Evolutionary conservation across 23 tunicate genomes (phyloP), one percentile per base, ranked within the genome.

Genomic region (Corella eumyota): DNA sequence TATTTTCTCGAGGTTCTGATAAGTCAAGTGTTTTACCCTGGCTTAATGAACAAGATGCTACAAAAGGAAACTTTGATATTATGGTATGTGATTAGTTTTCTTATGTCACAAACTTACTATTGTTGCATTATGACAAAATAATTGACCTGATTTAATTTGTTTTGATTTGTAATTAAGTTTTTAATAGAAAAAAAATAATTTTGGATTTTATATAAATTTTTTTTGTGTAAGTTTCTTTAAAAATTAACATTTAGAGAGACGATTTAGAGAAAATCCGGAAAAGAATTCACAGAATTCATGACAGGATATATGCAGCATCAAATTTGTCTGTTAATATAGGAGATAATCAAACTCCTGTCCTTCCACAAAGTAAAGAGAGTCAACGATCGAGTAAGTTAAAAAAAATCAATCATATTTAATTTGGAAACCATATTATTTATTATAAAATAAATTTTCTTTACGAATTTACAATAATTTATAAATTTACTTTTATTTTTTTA

Each of bases 61-160:
- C 56, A 46, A 66, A 71, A 30, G 95, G 83, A 59, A 77, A 85
- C 61, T 85, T 85, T 77, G 95, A 85, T 49, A 82, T 82, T 4
- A 31, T 68, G 68, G 92, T 74, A 61, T 37, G 49, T 61, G 6
- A 6, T 13, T 13, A 11, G 23, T 17, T 40, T 58, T 58, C 21
- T 58, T 26, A 58, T 58, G 64, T 6, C 38, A 58, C 38, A 7
- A 53, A 20, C 36, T 51, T n/a, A 51, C 21, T 58, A 44, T 17
- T 13, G 13, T 44, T 44, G 49, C 17, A 44, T 44, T 17, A 44
- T 44, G 15, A 44, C 49, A 44, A 44, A 17, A 11, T 44, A 17
- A 11, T 11, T 17, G 13, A 11, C 13, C 13, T 11, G 49, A 13
- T 44, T 44, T 44, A 13, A 11, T 17, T 17, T 44, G 13, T 44